A percentile compares a stretch with the other conserved stretches of the same genome.
Evolutionary conservation across 23 tunicate genomes (phyloP).

Genomic region (Ascidia mentula): DNA sequence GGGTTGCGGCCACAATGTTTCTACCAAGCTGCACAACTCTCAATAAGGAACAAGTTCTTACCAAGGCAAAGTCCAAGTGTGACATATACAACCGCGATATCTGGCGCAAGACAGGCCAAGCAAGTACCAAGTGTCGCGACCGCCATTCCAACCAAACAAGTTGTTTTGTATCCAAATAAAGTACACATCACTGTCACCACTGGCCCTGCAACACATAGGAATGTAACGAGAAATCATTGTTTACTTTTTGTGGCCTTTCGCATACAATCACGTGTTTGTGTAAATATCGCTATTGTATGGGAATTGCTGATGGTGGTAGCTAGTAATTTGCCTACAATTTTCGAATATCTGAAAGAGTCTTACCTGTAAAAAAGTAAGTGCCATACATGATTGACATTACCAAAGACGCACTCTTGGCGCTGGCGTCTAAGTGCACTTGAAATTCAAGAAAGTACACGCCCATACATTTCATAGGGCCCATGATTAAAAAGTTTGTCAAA

Average conservation of each 20-base stretch:
- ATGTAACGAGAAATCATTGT: background rate
- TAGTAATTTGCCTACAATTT: background rate
- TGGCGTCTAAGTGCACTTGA: conserved; percentile 33
- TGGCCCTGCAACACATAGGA: conserved; percentile 43
- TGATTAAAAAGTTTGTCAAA: conserved; percentile 16
- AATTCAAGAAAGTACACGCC: conserved; percentile 33
- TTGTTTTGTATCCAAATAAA: conserved; percentile 40
- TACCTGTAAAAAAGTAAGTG: conserved; percentile 19
- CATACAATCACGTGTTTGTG: no score
- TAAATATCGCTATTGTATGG: no score
- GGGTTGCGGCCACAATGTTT: no score
- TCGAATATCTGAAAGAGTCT: background rate
- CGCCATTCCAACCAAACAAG: conserved; percentile 22
- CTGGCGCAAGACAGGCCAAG: conserved; percentile 8
- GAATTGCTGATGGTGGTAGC: background rate
- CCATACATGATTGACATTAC: conserved; percentile 34
- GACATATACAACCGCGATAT: conserved; percentile 14
- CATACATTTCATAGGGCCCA: conserved; percentile 32
- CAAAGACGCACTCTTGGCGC: conserved; percentile 26
- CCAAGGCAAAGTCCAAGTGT: conserved; percentile 28
- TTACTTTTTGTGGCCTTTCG: background rate
- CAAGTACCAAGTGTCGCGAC: conserved; percentile 17
- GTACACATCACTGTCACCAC: conserved; percentile 25
- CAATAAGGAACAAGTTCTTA: no score
- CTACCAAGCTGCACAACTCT: no score